Conservation (phyloP, 2,797 vertebrate genomes). For the Pyrocephalus nanus region DNA sequence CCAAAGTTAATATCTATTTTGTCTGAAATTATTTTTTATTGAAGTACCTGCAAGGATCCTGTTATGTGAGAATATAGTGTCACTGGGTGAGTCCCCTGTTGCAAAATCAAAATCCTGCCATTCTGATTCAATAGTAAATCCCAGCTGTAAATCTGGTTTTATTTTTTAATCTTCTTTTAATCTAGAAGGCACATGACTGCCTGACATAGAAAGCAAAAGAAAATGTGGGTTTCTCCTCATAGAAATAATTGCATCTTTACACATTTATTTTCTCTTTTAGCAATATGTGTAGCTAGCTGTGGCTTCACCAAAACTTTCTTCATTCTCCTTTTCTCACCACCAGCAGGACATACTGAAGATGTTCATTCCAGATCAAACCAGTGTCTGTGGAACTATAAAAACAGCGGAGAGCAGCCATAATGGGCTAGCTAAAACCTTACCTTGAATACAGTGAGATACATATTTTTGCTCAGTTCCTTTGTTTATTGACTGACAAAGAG, state of each 20-base stretch:
- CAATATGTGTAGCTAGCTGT: neutral
- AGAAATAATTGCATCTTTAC: neutral
- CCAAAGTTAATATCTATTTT: neutral
- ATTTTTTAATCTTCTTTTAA: neutral
- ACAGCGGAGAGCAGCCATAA: neutral
- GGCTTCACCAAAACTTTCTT: neutral
- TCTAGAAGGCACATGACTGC: neutral
- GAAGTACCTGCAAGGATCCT: neutral
- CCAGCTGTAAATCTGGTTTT: neutral
- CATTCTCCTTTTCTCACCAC: neutral
- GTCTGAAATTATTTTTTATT: neutral
- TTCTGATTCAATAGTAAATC: neutral
- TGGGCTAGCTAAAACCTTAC: neutral
- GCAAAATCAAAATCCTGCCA: slow-evolving; percentile 1
- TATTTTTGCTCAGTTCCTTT: neutral
- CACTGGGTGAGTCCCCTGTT: neutral
- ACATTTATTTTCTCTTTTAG: neutral
- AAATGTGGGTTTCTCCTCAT: neutral
- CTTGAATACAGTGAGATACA: neutral
- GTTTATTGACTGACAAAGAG: neutral
- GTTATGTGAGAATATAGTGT: neutral
- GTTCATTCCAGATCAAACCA: neutral
- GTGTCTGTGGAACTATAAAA: neutral
- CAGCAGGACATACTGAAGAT: neutral
- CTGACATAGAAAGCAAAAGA: neutral